Base-by-base conservation (phyloP, 2,888 invertebrate species). In the Ptilodon capucinus region DNA sequence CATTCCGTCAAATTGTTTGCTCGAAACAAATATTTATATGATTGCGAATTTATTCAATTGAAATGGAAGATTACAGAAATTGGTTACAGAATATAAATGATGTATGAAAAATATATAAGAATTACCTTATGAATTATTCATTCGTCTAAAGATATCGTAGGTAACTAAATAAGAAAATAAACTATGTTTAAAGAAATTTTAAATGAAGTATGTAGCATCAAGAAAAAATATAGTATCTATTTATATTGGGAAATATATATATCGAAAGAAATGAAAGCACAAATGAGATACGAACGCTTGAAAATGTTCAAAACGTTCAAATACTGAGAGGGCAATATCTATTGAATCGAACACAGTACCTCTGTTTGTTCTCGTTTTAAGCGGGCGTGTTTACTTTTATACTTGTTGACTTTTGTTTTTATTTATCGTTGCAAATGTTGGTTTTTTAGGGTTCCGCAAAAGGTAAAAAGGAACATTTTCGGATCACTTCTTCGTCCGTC, bases 321-420 rank as follows among this genome's bases (percentile, higher is more conserved):
- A 69, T 55, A 67, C n/a, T n/a, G 57, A 48, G 42, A 54, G 53
- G 49, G 59, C 62, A 58, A 66, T 71, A 69, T 68, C 61, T 65
- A 64, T 63, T 67, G 66, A 60, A 49, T 52, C 63, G 57, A 44
- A 51, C 57, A 55, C 54, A 63, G 58, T 67, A 42, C 68, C 51
- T 52, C 42, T 36, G 54, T 49, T 41, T 74, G 66, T 74, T 69
- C 64, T 51, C 60, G 44, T 56, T 68, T 49, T 40, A 49, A 67
- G 55, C 62, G 54, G 54, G 48, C 54, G 60, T 69, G 65, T 76
- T 76, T 74, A 60, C 58, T 42, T 42, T 48, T 21, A 39, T 47
- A 53, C 59, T 67, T 75, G 70, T 72, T 74, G 66, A 68, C 60
- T 66, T 62, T 58, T 43, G 56, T 60, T 62, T 57, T 49, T 60